phyloP scores from a whole-genome alignment of 2,113 vertebrate genomes.

The Sinocyclocheilus anshuiensis region DNA sequence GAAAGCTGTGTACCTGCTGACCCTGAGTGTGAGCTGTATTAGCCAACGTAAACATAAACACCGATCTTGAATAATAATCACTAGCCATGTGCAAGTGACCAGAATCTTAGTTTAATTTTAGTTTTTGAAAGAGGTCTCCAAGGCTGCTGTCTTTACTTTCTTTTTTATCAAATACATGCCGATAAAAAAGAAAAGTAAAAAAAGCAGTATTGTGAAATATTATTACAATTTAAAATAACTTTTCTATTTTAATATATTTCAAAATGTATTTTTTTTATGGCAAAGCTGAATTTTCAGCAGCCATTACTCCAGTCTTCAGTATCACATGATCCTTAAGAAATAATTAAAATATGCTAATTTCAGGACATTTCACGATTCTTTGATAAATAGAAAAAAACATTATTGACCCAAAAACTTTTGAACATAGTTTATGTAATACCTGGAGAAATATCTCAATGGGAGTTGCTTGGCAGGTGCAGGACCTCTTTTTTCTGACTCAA shows the following conservation, averaged over 20 bases:
- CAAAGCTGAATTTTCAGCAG: neutral
- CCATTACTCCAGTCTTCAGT: neutral
- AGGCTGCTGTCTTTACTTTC: neutral
- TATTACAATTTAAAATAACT: neutral
- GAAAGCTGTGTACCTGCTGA: neutral
- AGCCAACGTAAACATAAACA: neutral
- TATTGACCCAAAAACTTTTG: too few relatives aligned
- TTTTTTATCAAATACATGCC: too few relatives aligned
- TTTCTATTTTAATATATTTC: neutral
- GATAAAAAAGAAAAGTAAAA: neutral
- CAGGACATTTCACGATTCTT: neutral
- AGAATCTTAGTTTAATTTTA: neutral
- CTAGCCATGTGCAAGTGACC: neutral
- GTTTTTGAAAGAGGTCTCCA: too few relatives aligned
- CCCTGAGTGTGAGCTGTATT: constrained; percentile 14
- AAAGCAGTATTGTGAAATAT: neutral
- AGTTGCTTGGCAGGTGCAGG: neutral
- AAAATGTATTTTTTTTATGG: neutral
- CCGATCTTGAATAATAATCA: neutral
- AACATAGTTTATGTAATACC: too few relatives aligned
- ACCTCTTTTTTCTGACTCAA: neutral
- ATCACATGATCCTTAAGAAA: neutral
- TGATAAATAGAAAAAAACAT: neutral
- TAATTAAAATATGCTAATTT: neutral
- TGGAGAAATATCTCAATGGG: neutral